Conservation (phyloP, 2,797 vertebrate genomes). For the Trachops cirrhosus region DNA sequence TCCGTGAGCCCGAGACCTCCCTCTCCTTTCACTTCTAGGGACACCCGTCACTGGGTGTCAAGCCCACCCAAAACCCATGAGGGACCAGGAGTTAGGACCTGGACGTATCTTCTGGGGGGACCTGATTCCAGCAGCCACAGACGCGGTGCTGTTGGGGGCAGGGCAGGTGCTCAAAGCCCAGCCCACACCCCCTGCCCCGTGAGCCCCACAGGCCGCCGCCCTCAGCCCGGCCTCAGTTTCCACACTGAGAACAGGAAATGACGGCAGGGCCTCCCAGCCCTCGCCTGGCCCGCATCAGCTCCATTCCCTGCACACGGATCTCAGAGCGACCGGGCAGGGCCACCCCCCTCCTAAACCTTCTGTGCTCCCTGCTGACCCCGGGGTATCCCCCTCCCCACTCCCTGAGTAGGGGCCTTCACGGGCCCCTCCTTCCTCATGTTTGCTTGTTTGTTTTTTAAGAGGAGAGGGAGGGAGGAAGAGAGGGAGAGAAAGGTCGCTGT, state of each 20-base stretch:
- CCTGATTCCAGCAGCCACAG: neutral
- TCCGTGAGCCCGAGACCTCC: fast-evolving
- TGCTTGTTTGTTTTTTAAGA: no score
- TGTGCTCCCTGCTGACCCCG: neutral
- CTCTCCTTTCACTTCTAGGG: neutral
- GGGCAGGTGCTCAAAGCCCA: neutral
- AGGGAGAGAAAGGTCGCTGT: no score
- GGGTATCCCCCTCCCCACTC: fast-evolving
- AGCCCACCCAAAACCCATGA: neutral
- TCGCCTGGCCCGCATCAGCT: fast-evolving
- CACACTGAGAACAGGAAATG: neutral
- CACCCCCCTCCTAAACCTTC: no score
- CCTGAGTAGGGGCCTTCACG: neutral
- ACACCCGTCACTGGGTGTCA: neutral
- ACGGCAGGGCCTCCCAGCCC: neutral
- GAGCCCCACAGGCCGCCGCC: fast-evolving
- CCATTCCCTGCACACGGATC: fast-evolving
- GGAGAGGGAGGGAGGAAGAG: no score
- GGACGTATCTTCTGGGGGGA: no score
- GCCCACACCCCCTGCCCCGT: fast-evolving
- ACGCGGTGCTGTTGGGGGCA: fast-evolving
- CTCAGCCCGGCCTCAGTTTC: neutral
- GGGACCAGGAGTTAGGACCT: no score
- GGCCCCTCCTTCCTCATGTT: no score
- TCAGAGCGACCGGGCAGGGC: fast-evolving